Base-by-base conservation (phyloP, 2,888 invertebrate genomes). In the Torymus aiolomorphi region DNA sequence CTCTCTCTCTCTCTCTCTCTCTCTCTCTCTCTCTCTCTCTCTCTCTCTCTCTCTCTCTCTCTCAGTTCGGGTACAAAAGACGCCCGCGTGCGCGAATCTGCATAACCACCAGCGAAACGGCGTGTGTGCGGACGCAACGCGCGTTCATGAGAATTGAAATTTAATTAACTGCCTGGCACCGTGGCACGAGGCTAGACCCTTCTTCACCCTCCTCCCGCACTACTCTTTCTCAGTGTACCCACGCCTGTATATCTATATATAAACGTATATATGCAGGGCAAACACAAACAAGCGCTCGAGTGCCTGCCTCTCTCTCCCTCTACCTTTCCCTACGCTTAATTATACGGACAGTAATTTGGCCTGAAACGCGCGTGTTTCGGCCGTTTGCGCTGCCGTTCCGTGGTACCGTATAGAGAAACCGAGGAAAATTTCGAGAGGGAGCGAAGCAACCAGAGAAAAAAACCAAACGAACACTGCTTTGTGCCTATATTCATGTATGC, bases 71-170 rank as follows among this genome's bases (percentile, higher is more conserved):
- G n/a, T 65, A 16, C 24, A 14, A 16, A 57, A 69, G 12, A 12
- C 2, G 63, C 42, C 52, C 57, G 24, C 31, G 52, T 4, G 16
- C 24, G 54, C n/a, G 54, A 71, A 52, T 57, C 24, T 61, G 42
- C 54, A 16, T 62, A 18, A 20, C 14, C 31, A 8, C 31, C 56
- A 12, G 13, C 24, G 14, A 61, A 75, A 67, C 5, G 18, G 18
- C 10, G 49, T 12, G 4, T n/a, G 63, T 20, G 31, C 16, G 10
- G 42, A 49, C 49, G 16, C 14, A 14, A 18, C 20, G 61, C 24
- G 12, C 81, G 74, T 80, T 82, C 81, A 71, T 78, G 80, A 76
- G 80, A 84, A 83, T 82, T 83, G 75, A 81, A 84, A 84, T 84
- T 83, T 83, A 84, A 84, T 84, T 82, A 84, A 83, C 83, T 70